Evolutionary conservation across 2,797 vertebrate species (phyloP), one percentile per base, ranked within the genome.

Genomic region (Coregonus suidteri): DNA sequence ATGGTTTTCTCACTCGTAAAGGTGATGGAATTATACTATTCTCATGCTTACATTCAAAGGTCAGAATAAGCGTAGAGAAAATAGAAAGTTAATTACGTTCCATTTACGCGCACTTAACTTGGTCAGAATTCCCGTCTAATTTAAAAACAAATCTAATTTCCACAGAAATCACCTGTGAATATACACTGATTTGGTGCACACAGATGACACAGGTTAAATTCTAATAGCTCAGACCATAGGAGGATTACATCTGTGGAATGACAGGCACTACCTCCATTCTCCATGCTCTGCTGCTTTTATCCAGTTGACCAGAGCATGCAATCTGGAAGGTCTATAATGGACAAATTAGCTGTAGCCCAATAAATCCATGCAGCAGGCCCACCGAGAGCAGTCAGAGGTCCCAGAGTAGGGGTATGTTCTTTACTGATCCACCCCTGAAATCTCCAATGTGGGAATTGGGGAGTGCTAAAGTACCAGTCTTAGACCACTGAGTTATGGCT

Each of bases 401-500:
- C 41, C 41, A 47, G 41, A 47, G 41, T 47, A 13, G 41, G 9
- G 41, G 9, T 77, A 82, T 34, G 51, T 31, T 18, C 52, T 18
- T 9, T 13, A 5, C 1, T 14, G 56, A 81, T 87, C 75, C 82
- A 84, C 88, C 85, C 88, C 84, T 85, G 83, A 15, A 88, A 85
- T 75, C 80, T 68, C 71, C 62, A 51, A 74, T 67, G 83, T 87
- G 87, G 88, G 88, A 91, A 90, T 76, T 77, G 84, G 18, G 69
- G 77, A 76, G 81, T 69, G 31, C 41, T 47, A 7, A 47, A 47
- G 41, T 47, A 82, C 81, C 82, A 86, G 88, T 82, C 81, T 85
- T 92, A 93, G 93, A 90, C 87, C 30, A 81, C 80, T 25, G 94
- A 96, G 90, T 94, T 95, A 96, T 90, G 87, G 88, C 94, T 86